These are phyloP conservation scores for Anhinga anhinga DNA, from an alignment of 2,113 vertebrate species.

Conservation along the genomic window DNA sequence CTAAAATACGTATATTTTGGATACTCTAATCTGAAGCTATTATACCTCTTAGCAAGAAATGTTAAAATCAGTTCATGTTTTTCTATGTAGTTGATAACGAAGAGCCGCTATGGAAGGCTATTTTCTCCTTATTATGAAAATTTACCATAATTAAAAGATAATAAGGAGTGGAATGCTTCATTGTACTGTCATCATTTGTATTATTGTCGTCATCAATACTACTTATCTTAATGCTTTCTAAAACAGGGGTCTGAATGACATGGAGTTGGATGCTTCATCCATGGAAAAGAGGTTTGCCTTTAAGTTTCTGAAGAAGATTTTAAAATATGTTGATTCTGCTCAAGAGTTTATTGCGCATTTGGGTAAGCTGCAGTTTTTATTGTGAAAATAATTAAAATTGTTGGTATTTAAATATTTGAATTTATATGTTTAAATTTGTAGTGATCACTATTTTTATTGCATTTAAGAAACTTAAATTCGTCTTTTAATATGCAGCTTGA, in stretches of 20 bases:
- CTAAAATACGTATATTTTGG: background rate
- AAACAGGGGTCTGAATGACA: slow-evolving; percentile 86
- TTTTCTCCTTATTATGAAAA: background rate
- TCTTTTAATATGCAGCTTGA: background rate
- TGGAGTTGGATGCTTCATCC: slow-evolving; percentile 91
- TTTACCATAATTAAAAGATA: background rate
- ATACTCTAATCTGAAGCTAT: background rate
- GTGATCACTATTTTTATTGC: background rate
- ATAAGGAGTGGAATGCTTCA: background rate
- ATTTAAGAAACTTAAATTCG: background rate
- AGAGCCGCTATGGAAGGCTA: background rate
- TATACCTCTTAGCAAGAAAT: background rate
- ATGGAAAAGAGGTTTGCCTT: slow-evolving; percentile 99
- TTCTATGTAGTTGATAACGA: background rate
- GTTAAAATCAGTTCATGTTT: too few species aligned
- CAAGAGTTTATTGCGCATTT: slow-evolving; percentile 97
- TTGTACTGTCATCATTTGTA: background rate
- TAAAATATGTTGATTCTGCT: slow-evolving; percentile 95
- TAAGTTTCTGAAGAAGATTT: slow-evolving; percentile 95
- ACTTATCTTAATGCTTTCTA: background rate
- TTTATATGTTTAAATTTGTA: background rate
- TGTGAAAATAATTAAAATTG: background rate
- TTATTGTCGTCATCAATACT: background rate
- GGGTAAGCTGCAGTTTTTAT: slow-evolving; percentile 74
- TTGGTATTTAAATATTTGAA: background rate